Base-by-base conservation (phyloP, 2,888 invertebrate species). In the Drosophila seclusa region DNA sequence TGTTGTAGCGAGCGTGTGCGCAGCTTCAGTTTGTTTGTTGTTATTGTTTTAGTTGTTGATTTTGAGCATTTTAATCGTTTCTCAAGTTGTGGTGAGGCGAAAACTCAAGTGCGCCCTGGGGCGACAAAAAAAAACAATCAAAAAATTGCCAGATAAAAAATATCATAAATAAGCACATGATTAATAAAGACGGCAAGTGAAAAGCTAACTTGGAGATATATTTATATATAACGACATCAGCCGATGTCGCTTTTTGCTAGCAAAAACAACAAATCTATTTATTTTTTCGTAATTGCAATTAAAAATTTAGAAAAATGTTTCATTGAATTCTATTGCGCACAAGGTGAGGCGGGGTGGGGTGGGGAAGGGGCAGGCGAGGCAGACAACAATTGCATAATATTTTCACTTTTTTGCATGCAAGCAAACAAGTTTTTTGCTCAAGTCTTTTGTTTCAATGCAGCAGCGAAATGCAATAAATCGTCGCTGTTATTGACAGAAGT, bases 351-450 rank as follows among this genome's bases (percentile, higher is more conserved):
- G 16, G 34, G 2, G 18, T 3, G 45, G 2, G 7, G 4, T 2
- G 38, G 4, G 54, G 0, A 13, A 16, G 49, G 3, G 32, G 45
- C 45, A 27, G 29, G 24, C 34, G 62, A 57, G 64, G 68, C 38
- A 61, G 72, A 64, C 71, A 78, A 76, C 63, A 78, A 85, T 82
- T 77, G 70, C 76, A 64, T 73, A 74, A 74, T 68, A 79, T 73
- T 85, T 83, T 84, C 76, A 87, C 52, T 60, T 84, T 87, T 84
- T 82, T 71, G 85, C 76, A 76, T 82, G 68, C 62, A 54, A 29
- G 18, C 53, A 65, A 71, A 65, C 83, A 77, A 87, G 83, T 87
- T 83, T 79, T 69, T 72, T 77, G 77, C 49, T 67, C 29, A 75
- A 79, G 76, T 87, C 85, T 83, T 82, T 83, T 82, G 74, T 85